These are phyloP conservation scores for Agrochola lota DNA, from an alignment of 2,888 invertebrate species.

Conservation along the genomic window DNA sequence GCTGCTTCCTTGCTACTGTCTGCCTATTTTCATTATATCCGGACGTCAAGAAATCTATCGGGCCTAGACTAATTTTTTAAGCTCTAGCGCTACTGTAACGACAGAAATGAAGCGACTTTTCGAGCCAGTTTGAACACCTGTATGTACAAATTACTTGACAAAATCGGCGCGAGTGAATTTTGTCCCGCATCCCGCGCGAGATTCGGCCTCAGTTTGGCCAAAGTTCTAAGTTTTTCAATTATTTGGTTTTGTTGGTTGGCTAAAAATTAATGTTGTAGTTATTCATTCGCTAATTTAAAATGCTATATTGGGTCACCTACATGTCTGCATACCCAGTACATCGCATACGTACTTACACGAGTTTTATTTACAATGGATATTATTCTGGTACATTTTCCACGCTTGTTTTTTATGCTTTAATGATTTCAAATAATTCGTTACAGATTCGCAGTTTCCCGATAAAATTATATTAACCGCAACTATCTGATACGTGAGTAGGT, in stretches of 20 bases:
- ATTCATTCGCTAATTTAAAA: neutral
- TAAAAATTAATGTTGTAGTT: neutral
- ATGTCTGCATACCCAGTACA: neutral
- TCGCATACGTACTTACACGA: constrained; percentile 50
- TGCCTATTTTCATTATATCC: neutral
- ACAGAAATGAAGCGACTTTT: no score
- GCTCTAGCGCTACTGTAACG: no score
- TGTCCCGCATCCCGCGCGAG: no score
- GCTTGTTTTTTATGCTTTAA: constrained; percentile 67
- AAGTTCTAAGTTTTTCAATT: neutral
- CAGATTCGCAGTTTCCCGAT: constrained; percentile 59
- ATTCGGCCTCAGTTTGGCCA: no score
- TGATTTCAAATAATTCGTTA: constrained; percentile 67
- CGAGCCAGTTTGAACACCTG: no score
- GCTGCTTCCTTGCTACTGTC: no score
- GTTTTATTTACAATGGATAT: constrained; percentile 63
- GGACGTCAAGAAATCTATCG: neutral
- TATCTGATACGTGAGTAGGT: constrained; percentile 44
- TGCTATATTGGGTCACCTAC: neutral
- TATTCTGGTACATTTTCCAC: constrained; percentile 58
- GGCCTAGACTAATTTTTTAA: no score
- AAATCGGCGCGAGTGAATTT: no score
- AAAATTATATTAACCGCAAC: constrained; percentile 65
- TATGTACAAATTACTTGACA: no score
- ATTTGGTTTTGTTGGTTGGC: no score